Percentiles rank a stretch among this genome's conserved stretches.
Conservation (phyloP, 2,113 vertebrate genomes). For the Bucco capensis region DNA sequence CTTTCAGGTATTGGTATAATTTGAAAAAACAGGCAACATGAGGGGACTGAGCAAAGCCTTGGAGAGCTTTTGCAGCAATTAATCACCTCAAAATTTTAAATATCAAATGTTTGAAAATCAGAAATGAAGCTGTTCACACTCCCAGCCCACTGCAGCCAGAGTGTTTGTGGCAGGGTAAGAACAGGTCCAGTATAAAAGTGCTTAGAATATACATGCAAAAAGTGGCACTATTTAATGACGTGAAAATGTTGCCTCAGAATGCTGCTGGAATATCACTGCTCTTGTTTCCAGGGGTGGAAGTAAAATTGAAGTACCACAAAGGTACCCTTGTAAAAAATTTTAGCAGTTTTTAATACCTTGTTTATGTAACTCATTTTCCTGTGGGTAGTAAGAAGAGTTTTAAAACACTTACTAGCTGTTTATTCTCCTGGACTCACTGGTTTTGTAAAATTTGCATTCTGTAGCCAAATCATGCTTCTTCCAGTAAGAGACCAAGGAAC, state of each 20-base stretch:
- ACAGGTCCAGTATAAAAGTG: neutral
- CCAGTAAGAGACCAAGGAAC: neutral
- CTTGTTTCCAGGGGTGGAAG: neutral
- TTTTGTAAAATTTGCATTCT: neutral
- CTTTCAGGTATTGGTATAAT: neutral
- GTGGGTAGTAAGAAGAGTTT: neutral
- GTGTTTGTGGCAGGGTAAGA: neutral
- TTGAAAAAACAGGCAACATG: neutral
- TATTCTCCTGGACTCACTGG: neutral
- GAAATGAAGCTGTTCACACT: neutral
- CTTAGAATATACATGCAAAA: neutral
- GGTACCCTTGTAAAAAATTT: neutral
- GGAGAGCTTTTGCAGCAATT: neutral
- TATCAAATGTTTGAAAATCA: neutral
- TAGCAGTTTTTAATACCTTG: neutral
- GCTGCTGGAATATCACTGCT: neutral
- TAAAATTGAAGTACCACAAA: neutral
- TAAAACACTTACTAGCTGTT: neutral
- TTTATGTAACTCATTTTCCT: neutral
- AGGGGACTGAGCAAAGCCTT: neutral
- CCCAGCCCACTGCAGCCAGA: neutral
- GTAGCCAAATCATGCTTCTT: neutral
- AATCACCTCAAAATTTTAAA: neutral
- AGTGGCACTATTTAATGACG: neutral
- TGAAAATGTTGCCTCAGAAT: neutral